Base-by-base conservation (phyloP, 2,888 invertebrate species). In the Xestia xanthographa region DNA sequence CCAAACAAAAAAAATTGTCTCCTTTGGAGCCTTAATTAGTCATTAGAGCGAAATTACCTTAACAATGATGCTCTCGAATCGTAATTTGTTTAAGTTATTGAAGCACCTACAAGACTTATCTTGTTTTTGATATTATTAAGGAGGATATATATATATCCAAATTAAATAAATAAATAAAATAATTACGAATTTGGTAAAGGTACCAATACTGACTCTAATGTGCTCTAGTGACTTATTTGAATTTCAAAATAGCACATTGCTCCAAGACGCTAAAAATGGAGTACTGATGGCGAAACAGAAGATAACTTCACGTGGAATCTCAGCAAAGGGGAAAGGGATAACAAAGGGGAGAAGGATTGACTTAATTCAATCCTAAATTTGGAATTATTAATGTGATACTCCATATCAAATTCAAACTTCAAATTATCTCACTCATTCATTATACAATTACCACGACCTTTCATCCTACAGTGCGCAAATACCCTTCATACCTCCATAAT, bases 401-500 rank as follows among this genome's bases (percentile, higher is more conserved):
- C 3, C 3, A 34, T 50, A 11, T n/a, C 12, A n/a, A 67, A 68
- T 69, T 41, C 41, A 29, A 58, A 68, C 12, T 48, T 48, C n/a
- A 38, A 58, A 56, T 20, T 20, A 34, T 34, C 5, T n/a, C 17
- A 41, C 17, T 26, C 5, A 12, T 34, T 41, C 29, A 5, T 29
- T 14, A 34, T n/a, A 29, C 29, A 60, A 20, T 45, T 34, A 63
- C 26, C 22, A 22, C 6, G 12, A 26, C 38, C 22, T 5, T 12
- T 45, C 11, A 12, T 26, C n/a, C 8, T 22, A 8, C 20, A 41
- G 20, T 66, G 22, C 38, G 58, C 45, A 66, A 71, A 71, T 66
- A 56, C n/a, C 66, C 43, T 34, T 60, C 65, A 73, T 63, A 41
- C 56, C 50, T 41, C 58, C 56, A 72, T 85, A 82, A 84, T 82